Evolutionary conservation across 2,888 invertebrate genomes (phyloP), one percentile per base, ranked within the genome.

Genomic region (Synergus gifuensis): DNA sequence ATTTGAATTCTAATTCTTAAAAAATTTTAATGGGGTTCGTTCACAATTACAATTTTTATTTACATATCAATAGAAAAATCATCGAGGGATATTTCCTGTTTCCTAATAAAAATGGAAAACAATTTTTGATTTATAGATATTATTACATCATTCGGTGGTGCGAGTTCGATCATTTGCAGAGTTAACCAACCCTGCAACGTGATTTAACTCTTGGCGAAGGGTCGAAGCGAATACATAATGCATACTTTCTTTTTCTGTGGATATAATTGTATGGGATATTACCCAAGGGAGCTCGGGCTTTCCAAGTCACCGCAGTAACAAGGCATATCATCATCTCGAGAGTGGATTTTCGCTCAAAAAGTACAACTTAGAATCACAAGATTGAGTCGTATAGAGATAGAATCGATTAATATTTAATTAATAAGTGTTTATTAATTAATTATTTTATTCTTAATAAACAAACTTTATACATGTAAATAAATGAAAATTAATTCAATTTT

Each of bases 231-330:
- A 90, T 91, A 88, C 90, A 91, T 91, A 90, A 91, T 91, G 89
- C 89, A 91, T 91, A 87, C 76, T 84, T 86, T 87, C 84, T 84
- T 86, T 86, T 88, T 84, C 88, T 80, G 88, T 89, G 87, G 89
- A 91, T 88, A 90, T 91, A 91, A 91, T 91, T 91, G 91, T 91
- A 91, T 91, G 87, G 87, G 89, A 90, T 91, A 91, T 91, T 91
- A 91, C 91, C 91, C 91, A 81, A 77, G 91, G 90, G 91, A 90
- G 83, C 85, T 82, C 81, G 86, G 85, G 83, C 84, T 83, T 84
- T 87, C 87, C 85, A 84, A 84, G 83, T 85, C 84, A 84, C 83
- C 89, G 86, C 90, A 89, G 90, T 91, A 91, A 91, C 91, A 90
- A 91, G 91, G 88, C 89, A 89, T 90, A 90, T 88, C 88, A 91